Conservation (phyloP, 1,140 invertebrate genomes). For the Diachasmimorpha longicaudata region DNA sequence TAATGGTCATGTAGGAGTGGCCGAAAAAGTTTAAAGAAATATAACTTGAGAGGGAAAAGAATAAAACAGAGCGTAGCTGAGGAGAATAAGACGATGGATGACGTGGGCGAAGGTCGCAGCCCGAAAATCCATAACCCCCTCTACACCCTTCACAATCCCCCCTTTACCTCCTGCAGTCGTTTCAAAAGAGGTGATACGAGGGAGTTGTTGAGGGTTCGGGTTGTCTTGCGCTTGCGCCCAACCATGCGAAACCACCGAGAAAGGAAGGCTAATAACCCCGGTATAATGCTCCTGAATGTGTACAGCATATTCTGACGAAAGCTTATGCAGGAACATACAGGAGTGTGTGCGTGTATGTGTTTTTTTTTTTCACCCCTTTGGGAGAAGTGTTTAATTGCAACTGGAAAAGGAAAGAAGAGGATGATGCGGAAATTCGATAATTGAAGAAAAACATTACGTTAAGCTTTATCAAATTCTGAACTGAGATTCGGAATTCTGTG, state of each 20-base stretch:
- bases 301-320: background rate
- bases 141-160: too few species aligned
- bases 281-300: background rate
- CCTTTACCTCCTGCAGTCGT: conserved; percentile 7
- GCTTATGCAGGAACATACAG: background rate
- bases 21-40: background rate
- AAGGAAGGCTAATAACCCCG: conserved; percentile 3
- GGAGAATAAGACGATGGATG: conserved; percentile 24
- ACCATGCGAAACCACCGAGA: background rate
- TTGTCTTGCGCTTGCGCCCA: conserved; percentile 28
- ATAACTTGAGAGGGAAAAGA: background rate
- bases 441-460: too few species aligned
- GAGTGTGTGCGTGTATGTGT: too few species aligned
- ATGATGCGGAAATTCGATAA: too few species aligned
- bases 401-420: too few species aligned
- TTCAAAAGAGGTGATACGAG: background rate
- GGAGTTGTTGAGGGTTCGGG: conserved; percentile 5
- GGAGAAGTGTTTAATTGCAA: background rate
- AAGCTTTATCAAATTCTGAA: too few species aligned
- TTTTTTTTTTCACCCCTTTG: background rate
- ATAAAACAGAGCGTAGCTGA: background rate
- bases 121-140: conserved; percentile 56
- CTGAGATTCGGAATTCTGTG: too few species aligned
- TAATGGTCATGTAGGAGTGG: background rate
- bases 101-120: conserved; percentile 44